Evolutionary conservation across 2,888 invertebrate genomes (phyloP).

Genomic region (Himalopsyche kuldschensis): DNA sequence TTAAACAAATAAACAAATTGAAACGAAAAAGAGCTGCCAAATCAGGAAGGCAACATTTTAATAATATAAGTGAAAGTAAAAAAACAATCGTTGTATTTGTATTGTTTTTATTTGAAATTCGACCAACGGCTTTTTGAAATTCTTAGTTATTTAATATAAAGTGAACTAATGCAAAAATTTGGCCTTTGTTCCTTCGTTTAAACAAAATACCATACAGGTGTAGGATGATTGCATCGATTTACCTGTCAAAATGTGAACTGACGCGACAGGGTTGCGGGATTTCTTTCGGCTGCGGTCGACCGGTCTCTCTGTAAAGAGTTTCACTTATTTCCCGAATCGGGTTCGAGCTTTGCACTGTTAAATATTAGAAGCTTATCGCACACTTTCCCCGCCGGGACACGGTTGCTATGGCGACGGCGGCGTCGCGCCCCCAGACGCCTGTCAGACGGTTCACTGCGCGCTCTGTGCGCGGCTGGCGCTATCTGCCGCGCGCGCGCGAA

Average conservation of each 20-base stretch:
- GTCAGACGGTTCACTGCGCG: slow-evolving; percentile 41
- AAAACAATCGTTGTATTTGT: background rate
- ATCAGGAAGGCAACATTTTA: background rate
- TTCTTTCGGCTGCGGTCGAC: background rate
- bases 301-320: background rate
- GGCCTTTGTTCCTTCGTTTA: background rate
- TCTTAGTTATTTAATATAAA: background rate
- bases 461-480: slow-evolving; percentile 53
- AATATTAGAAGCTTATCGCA: background rate
- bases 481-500: slow-evolving; percentile 46
- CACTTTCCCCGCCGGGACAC: slow-evolving; percentile 17
- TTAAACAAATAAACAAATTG: background rate
- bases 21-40: background rate
- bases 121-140: background rate
- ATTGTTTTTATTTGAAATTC: background rate
- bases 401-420: slow-evolving; percentile 36
- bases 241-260: background rate
- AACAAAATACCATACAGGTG: background rate
- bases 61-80: background rate
- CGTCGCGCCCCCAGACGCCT: slow-evolving; percentile 41
- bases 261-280: background rate
- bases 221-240: background rate
- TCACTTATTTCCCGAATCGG: background rate
- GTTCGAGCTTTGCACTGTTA: background rate
- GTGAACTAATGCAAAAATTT: background rate